Base-by-base conservation (phyloP, 2,113 vertebrate species). In the Blennius ocellaris region DNA sequence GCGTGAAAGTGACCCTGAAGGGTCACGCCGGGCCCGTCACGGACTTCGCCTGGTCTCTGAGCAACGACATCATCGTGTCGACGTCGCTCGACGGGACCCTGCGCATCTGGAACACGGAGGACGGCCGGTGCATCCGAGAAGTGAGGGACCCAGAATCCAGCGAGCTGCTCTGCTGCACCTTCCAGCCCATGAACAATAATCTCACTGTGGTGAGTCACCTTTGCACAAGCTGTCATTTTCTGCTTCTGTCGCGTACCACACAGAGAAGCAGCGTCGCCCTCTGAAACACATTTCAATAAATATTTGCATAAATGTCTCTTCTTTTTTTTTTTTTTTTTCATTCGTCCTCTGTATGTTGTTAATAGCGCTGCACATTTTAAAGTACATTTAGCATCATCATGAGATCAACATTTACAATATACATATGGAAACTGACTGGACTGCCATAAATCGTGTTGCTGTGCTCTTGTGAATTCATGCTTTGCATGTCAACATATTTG, bases 181-280 rank as follows among this genome's bases (percentile, higher is more conserved):
- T 99, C 87, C 97, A 99, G 87, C 97, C 97, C 0, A 96, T 98
- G 93, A 99, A 99, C 78, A 99, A 98, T 87, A 97, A 98, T 88
- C 96, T 98, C 14, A 97, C 97, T 0, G 97, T 98, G 96, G 97
- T 98, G 74, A 91, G 95, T 92, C 43, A 14, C 16, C 17, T 36
- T 59, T n/a, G 50, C 8, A 53, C 21, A 6, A 21, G 3, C 16
- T 55, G 2, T 36, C n/a, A 51, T 44, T 15, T 15, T 66, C 51
- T 47, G 8, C 43, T 50, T 68, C 37, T 8, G 0, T 15, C 3
- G 4, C 21, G 12, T 39, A 17, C 0, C 48, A 43, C 6, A 15
- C 40, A 52, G 17, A 59, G 11, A 30, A 38, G 17, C 4, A 5
- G 43, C 5, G 21, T 30, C 2, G 4, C 2, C 21, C 21, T 30